Evolutionary conservation across 2,888 invertebrate species (phyloP).

Genomic region (Ochropacha duplaris): DNA sequence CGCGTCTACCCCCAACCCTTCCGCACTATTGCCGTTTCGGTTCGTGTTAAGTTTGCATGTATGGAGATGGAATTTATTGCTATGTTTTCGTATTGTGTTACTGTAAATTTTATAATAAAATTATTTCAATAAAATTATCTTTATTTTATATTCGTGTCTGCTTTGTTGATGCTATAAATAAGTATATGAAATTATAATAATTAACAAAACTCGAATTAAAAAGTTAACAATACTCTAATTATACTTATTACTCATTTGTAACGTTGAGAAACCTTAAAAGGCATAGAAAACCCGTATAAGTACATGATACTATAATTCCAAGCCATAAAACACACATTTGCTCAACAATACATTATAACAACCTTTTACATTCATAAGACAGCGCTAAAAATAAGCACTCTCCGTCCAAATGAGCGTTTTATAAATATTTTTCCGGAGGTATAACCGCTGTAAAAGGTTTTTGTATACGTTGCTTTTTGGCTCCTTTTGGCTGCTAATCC

Average conservation of each 20-base stretch:
- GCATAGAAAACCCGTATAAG: no score
- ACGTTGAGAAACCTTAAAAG: no score
- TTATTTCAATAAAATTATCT: not conserved
- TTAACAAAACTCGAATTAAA: no score
- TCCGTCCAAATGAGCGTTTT: conserved; percentile 59
- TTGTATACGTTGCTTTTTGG: conserved; percentile 83
- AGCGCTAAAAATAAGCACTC: conserved; percentile 39
- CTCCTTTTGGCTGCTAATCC: conserved; percentile 82
- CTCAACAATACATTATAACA: not conserved
- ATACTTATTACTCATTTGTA: no score
- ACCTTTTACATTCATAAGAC: conserved; percentile 7
- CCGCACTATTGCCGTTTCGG: conserved; percentile 71
- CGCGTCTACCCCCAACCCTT: conserved; percentile 64
- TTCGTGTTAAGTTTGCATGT: conserved; percentile 41
- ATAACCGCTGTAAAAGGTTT: conserved; percentile 82
- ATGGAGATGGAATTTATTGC: conserved; percentile 46
- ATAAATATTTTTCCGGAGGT: conserved; percentile 78
- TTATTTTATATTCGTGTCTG: no score
- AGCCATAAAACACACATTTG: not conserved
- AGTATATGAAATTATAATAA: no score
- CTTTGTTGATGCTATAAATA: no score
- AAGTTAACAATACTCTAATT: no score
- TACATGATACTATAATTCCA: not conserved
- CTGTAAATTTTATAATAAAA: not conserved
- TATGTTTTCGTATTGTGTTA: conserved; percentile 1